phyloP scores from a whole-genome alignment of 2,888 invertebrate species.

The Lydus trimaculatus region DNA sequence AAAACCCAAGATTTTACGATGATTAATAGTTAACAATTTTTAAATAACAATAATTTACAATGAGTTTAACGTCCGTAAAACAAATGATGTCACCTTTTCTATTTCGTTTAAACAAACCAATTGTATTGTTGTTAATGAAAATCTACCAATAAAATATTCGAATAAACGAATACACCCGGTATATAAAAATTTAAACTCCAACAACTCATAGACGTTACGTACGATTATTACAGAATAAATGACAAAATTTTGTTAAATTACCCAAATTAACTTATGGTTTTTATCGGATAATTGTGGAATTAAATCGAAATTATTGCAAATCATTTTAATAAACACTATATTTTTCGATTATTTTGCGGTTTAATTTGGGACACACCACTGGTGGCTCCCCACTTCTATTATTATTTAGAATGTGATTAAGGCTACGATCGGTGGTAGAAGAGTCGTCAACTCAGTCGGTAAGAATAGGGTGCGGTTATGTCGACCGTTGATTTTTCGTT shows the following conservation, averaged over 20 bases:
- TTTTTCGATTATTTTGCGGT: too few relatives aligned
- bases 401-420: not conserved
- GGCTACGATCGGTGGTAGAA: not conserved
- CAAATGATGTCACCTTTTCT: not conserved
- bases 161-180: not conserved
- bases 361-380: not conserved
- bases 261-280: not conserved
- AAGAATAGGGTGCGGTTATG: constrained; percentile 47
- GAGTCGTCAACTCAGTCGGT: constrained; percentile 42
- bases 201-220: not conserved
- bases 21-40: not conserved
- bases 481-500: constrained; percentile 36
- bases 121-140: not conserved
- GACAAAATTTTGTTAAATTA: not conserved
- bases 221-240: not conserved
- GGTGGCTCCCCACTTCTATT: not conserved
- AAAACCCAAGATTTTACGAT: not conserved
- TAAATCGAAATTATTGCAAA: not conserved
- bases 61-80: not conserved
- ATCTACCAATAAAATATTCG: not conserved
- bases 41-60: not conserved
- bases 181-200: not conserved
- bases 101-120: not conserved
- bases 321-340: too few relatives aligned
- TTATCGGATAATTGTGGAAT: not conserved